A percentile compares a stretch with the other conserved stretches of the same genome.
These are phyloP conservation scores for Arenaria interpres DNA, from an alignment of 2,113 vertebrate species.

Conservation along the genomic window DNA sequence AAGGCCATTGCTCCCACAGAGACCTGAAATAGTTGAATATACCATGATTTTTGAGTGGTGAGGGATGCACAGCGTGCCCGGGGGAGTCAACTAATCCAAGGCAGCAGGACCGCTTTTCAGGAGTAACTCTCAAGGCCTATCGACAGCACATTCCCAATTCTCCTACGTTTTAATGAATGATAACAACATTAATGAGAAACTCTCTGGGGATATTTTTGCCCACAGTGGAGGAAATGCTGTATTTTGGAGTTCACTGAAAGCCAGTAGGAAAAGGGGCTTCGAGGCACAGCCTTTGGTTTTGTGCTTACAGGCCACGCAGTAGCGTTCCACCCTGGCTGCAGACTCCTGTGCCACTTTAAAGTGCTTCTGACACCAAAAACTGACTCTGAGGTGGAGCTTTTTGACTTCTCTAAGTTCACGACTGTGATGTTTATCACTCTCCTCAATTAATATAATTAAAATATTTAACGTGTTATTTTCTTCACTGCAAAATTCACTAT, in stretches of 20 bases:
- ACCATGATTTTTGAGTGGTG: not conserved
- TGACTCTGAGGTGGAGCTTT: not conserved
- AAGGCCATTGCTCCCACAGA: not conserved
- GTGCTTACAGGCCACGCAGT: not conserved
- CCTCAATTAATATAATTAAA: not conserved
- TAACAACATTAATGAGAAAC: not conserved
- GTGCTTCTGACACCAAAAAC: not conserved
- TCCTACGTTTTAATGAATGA: not conserved
- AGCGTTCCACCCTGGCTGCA: not conserved
- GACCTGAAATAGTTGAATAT: not conserved
- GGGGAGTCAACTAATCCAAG: not conserved
- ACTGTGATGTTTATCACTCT: not conserved
- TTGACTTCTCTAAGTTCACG: not conserved
- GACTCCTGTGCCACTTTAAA: not conserved
- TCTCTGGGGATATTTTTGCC: not conserved
- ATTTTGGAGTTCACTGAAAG: not conserved
- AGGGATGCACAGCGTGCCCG: not conserved
- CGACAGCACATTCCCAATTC: not conserved
- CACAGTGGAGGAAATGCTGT: not conserved
- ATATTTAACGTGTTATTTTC: not conserved
- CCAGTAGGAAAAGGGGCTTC: not conserved
- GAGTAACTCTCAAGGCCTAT: not conserved
- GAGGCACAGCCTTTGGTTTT: not conserved
- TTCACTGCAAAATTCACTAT: not conserved
- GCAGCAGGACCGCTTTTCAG: not conserved